Conservation (phyloP, 2,113 vertebrate species). For the Ophiodon elongatus region DNA sequence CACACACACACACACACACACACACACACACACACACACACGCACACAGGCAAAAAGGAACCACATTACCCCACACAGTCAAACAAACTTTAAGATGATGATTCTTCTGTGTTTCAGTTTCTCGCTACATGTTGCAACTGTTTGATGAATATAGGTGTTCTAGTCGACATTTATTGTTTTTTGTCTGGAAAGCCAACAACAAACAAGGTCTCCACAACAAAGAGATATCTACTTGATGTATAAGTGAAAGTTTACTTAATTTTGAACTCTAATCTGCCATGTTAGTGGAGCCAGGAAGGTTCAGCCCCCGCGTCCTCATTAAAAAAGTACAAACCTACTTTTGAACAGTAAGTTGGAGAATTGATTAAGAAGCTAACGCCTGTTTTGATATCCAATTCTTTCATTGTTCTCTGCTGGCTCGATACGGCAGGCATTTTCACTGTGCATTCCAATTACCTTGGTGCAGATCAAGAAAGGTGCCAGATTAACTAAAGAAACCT, state of each 20-base stretch:
- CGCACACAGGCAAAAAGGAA: conserved; percentile 7
- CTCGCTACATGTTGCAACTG: neutral
- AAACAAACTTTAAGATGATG: conserved; percentile 34
- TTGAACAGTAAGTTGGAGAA: conserved; percentile 77
- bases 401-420: conserved; percentile 81
- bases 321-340: conserved; percentile 80
- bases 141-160: conserved; percentile 53
- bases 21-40: conserved; percentile 5
- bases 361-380: conserved; percentile 80
- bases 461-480: conserved; percentile 83
- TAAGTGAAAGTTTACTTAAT: conserved; percentile 77
- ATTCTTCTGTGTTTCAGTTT: conserved; percentile 10
- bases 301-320: conserved; percentile 75
- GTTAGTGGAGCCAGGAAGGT: conserved; percentile 61
- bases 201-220: conserved; percentile 69
- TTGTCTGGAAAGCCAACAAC: conserved; percentile 68
- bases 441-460: conserved; percentile 81
- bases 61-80: conserved; percentile 22
- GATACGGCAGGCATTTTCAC: conserved; percentile 70
- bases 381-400: conserved; percentile 81
- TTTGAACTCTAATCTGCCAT: conserved; percentile 74
- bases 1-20: neutral
- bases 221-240: conserved; percentile 58
- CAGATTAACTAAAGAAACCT: conserved; percentile 83
- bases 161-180: conserved; percentile 61